Evolutionary conservation across 2,113 vertebrate genomes (phyloP).

Genomic region (Chionis minor): DNA sequence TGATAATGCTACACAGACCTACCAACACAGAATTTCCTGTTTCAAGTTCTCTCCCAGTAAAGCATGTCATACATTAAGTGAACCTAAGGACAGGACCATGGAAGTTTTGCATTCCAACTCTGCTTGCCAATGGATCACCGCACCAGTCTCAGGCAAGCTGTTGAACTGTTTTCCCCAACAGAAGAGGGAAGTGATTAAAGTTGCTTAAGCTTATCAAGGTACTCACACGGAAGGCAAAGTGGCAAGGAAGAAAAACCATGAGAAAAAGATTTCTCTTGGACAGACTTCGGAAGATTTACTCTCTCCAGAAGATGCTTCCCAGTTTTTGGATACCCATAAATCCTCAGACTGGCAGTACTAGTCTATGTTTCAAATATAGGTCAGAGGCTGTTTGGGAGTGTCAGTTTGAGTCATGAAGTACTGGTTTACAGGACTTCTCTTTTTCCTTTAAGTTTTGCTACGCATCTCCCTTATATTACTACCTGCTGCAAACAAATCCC

Average conservation of each 20-base stretch:
- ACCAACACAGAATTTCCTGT: neutral
- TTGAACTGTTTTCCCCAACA: neutral
- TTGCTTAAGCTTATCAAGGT: neutral
- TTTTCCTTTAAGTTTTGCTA: neutral
- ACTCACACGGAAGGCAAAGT: neutral
- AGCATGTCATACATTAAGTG: neutral
- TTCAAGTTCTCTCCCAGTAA: neutral
- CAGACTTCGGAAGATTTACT: neutral
- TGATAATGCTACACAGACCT: neutral
- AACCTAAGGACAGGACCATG: neutral
- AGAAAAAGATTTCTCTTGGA: neutral
- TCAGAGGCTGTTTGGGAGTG: constrained; percentile 54
- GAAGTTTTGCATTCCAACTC: neutral
- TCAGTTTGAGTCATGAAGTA: constrained; percentile 37
- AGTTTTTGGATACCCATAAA: constrained; percentile 49
- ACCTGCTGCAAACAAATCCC: neutral
- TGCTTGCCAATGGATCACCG: neutral
- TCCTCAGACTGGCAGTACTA: constrained; percentile 60
- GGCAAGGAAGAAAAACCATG: neutral
- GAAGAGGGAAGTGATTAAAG: neutral
- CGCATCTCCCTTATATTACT: neutral
- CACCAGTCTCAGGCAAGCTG: neutral
- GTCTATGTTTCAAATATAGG: constrained; percentile 49
- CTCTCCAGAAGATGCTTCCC: constrained; percentile 14
- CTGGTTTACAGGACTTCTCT: neutral